phyloP scores from a whole-genome alignment of 2,113 vertebrate species.

The Narcine bancroftii region DNA sequence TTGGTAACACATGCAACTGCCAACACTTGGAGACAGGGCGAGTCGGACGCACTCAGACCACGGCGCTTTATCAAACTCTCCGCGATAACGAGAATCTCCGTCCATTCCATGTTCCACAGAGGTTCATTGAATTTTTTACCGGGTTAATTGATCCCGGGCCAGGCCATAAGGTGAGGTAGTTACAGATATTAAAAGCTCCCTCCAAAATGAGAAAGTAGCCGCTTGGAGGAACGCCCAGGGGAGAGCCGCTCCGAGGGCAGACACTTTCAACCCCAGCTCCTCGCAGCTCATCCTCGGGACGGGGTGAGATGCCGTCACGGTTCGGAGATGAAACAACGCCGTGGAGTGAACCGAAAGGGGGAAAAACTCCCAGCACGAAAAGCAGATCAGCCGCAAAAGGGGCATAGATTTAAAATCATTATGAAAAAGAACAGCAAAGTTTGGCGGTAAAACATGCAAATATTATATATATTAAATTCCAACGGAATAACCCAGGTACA shows the following conservation, averaged over 20 bases:
- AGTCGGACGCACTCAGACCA: not conserved
- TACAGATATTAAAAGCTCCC: not conserved
- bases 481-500: not conserved
- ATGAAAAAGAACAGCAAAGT: no score
- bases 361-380: not conserved
- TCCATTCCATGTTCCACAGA: not conserved
- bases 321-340: no score
- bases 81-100: not conserved
- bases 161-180: not conserved
- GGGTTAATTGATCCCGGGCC: not conserved
- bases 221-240: no score
- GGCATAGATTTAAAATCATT: no score
- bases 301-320: no score
- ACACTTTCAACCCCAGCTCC: no score
- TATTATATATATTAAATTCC: not conserved
- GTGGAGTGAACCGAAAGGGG: not conserved
- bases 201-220: not conserved
- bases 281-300: no score
- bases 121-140: not conserved
- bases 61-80: conserved; percentile 7
- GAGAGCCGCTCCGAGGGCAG: no score
- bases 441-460: no score
- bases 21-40: not conserved
- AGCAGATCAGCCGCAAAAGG: no score
- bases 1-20: not conserved